Conservation (phyloP, 2,888 invertebrate genomes). For the Polymixis flavicincta region DNA sequence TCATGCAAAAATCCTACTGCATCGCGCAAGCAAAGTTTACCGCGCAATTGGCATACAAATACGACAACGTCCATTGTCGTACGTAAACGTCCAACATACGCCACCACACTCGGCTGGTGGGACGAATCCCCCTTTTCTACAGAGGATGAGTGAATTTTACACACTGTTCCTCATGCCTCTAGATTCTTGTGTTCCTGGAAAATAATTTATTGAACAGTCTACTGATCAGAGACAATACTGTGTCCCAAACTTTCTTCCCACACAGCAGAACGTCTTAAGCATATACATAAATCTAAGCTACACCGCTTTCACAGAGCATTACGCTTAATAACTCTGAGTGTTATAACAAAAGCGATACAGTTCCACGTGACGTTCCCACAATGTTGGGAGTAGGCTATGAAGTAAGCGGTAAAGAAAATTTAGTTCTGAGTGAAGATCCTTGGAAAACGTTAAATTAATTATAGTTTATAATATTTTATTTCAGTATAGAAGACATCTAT, state of each 20-base stretch:
- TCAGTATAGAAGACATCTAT: too few species aligned
- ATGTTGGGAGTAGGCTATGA: constrained; percentile 47
- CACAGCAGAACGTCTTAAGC: constrained; percentile 57
- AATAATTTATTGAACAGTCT: background rate
- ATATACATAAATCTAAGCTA: constrained; percentile 65
- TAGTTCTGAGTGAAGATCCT: background rate
- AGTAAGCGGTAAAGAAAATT: constrained; percentile 17
- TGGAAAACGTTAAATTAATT: too few species aligned
- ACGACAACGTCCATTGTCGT: too few species aligned
- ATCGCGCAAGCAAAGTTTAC: too few species aligned
- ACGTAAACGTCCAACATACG: too few species aligned
- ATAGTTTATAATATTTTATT: too few species aligned
- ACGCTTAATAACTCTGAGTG: constrained; percentile 74
- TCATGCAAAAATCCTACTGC: too few species aligned
- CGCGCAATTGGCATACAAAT: too few species aligned
- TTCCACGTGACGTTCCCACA: constrained; percentile 73
- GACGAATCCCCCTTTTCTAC: too few species aligned
- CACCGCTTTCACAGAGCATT: constrained; percentile 75
- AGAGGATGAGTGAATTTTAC: too few species aligned
- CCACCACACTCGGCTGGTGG: too few species aligned
- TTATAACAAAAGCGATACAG: constrained; percentile 64
- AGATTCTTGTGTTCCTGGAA: constrained; percentile 1
- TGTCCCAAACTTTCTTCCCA: constrained; percentile 57
- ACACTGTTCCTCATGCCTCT: too few species aligned
- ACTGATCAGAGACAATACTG: constrained; percentile 23